Evolutionary conservation across 2,113 vertebrate genomes (phyloP).

Genomic region (Dasyurus viverrinus): DNA sequence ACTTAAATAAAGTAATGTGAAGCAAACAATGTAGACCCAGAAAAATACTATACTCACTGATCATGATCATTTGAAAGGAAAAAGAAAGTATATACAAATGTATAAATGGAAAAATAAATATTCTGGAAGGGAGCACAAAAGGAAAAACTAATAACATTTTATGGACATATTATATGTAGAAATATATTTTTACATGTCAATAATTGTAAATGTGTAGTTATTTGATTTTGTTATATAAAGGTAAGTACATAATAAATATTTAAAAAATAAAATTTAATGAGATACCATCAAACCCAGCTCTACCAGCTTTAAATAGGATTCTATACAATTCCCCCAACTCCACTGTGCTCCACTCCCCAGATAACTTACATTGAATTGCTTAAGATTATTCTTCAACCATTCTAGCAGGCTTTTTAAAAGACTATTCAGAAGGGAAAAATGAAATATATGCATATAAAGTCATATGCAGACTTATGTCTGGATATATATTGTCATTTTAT

Average conservation of each 20-base stretch:
- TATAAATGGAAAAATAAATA: neutral
- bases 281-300: neutral
- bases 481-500: neutral
- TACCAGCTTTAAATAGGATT: neutral
- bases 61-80: neutral
- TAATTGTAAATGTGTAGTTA: neutral
- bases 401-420: neutral
- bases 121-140: neutral
- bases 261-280: neutral
- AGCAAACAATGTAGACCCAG: neutral
- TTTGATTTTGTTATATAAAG: neutral
- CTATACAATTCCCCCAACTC: neutral
- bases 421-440: neutral
- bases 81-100: neutral
- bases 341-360: neutral
- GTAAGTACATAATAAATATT: neutral
- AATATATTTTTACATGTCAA: neutral
- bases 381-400: neutral
- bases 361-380: conserved; percentile 3
- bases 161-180: neutral
- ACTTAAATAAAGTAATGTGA: neutral
- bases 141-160: neutral
- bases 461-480: neutral
- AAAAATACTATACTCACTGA: neutral
- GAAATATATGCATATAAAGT: neutral